Base-by-base conservation (phyloP, 1,140 invertebrate species). In the Sipha flava region DNA sequence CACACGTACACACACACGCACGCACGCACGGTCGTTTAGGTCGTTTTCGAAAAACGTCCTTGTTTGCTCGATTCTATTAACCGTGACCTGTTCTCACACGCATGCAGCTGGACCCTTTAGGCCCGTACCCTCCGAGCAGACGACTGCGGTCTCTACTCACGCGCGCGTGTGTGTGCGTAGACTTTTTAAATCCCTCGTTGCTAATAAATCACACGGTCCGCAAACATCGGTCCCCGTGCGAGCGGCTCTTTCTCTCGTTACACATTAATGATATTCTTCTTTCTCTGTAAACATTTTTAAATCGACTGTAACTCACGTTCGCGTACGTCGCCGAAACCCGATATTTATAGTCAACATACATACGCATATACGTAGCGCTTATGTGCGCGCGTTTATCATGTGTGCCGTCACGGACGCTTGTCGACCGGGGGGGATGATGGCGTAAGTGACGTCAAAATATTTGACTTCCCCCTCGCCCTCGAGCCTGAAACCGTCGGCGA, bases 191-290 rank as follows among this genome's bases (percentile, higher is more conserved):
- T 77, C 73, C 73, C 73, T 43, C 73, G 52, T 59, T 23, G 73
- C 73, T 52, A 77, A 77, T 77, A 77, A 77, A 77, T 77, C 73
- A 77, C 73, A 77, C 73, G 73, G 73, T 77, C 73, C 49, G 73
- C 73, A 77, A 77, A 77, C 73, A 77, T 18, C 6, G 73, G 23
- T 23, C 52, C 49, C 72, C 10, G 14, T 18, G 4, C n/a, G 6
- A 2, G 16, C 5, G 18, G 52, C 49, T 43, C 73, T 77, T 77
- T 77, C 73, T 43, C 73, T 77, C 73, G 59, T 77, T 59, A 47
- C 66, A 59, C 73, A 59, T 59, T 59, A 59, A 77, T 77, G 73
- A 70, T 70, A 64, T n/a, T 64, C 57, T 77, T 77, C 73, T 77
- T 59, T 77, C 34, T 77, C 34, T 77, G 73, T 57, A 77, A 77